A percentile compares a stretch with the other conserved stretches of the same genome.
Evolutionary conservation across 1,140 invertebrate species (phyloP).

Genomic region (Caenorhabditis brenneri): DNA sequence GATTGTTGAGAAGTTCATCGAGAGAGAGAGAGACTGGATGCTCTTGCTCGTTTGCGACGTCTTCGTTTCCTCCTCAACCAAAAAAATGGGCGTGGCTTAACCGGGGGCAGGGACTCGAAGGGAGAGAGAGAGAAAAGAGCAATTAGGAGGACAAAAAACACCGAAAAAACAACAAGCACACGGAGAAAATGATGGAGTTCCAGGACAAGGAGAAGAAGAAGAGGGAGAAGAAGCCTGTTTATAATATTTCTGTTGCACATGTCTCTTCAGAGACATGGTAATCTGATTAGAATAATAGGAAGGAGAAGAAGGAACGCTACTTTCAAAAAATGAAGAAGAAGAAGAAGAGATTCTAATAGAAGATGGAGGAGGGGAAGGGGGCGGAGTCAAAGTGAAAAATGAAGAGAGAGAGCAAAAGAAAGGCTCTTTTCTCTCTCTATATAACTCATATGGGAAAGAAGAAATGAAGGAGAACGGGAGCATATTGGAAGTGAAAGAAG

Average conservation of each 20-base stretch:
- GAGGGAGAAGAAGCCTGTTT: not conserved
- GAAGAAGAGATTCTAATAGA: not conserved
- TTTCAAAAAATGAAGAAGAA: not conserved
- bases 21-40: not conserved
- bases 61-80: conserved; percentile 13
- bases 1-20: not conserved
- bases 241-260: conserved; percentile 7
- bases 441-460: conserved; percentile 1
- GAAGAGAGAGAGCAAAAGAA: conserved; percentile 2
- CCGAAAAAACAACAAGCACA: not conserved
- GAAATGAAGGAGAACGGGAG: conserved; percentile 13
- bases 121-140: not conserved
- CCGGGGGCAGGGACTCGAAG: not conserved
- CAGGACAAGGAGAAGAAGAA: not conserved
- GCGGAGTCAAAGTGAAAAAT: not conserved
- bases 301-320: not conserved
- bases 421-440: too few relatives aligned
- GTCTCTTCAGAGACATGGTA: not conserved
- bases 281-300: conserved; percentile 29
- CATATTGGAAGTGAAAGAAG: not conserved
- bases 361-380: not conserved
- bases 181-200: too few relatives aligned
- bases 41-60: not conserved
- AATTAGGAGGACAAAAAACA: conserved; percentile 27
- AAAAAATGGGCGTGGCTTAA: conserved; percentile 28